Base-by-base conservation (phyloP, 2,113 vertebrate genomes). In the Anser brachyrhynchus region DNA sequence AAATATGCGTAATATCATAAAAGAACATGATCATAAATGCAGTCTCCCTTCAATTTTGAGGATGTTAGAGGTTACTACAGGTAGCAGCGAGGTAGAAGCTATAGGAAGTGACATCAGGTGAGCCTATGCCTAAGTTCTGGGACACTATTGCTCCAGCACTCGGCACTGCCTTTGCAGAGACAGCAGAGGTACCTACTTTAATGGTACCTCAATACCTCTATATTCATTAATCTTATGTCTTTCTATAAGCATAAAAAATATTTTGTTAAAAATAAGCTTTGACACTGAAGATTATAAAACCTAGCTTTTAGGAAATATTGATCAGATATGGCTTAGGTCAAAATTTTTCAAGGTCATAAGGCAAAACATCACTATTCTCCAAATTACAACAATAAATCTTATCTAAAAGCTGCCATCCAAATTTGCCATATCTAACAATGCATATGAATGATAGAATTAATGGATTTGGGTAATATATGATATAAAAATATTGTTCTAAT, bases 81-180 rank as follows among this genome's bases (percentile, higher is more conserved):
- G n/a, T 29, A 58, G 11, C 14, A 67, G 15, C 25, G 9, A 29
- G 31, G 61, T 6, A 46, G 35, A 31, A 69, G 22, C 25, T 26
- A 1, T 19, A 16, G 14, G 4, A 5, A 8, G 8, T 72, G 31
- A 85, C 61, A 44, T 54, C n/a, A 57, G 44, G 20, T 0, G 0
- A 43, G 11, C 15, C 14, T 41, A 33, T 69, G n/a, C 18, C 35
- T 61, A 54, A 66, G 41, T 11, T 13, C 37, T 19, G 61, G 11
- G 39, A 18, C 26, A n/a, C 18, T n/a, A 22, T 28, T 46, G 21
- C 35, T 92, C 8, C 39, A 54, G 28, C 13, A 41, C 28, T 15
- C 11, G 82, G 17, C 21, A 28, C 5, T 2, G 2, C 11, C 19
- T 77, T 31, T 1, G 1, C 20, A 26, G 26, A 10, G 11, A 8